Evolutionary conservation across 1,140 invertebrate species (phyloP), one percentile per base, ranked within the genome.

Genomic region (Watersipora subatra): DNA sequence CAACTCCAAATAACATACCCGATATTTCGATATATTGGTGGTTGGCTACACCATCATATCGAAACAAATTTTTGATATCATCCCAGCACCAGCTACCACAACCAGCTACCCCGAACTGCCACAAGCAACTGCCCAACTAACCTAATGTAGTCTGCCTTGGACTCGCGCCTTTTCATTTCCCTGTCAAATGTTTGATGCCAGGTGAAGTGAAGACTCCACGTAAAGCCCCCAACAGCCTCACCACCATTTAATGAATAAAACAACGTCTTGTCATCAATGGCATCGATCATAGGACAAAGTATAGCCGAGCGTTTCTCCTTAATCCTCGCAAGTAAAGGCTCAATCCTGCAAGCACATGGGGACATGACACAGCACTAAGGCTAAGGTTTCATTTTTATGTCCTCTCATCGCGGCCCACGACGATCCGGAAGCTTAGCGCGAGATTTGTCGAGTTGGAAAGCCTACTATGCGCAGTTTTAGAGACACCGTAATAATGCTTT

Each of bases 101-200:
- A n/a, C n/a, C n/a, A n/a, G n/a, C n/a, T n/a, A n/a, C n/a, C n/a
- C n/a, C n/a, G 2, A 28, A 29, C n/a, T n/a, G 29, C 28, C 22
- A 65, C 15, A 56, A 25, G 55, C 24, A 46, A 22, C 29, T 57
- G 63, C 56, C 59, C 71, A 75, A 72, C 72, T 68, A 61, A 75
- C 64, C 55, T 46, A 46, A 46, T 46, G n/a, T 46, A 46, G n/a
- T 46, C 34, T 12, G 34, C 72, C 65, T 71, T 73, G 64, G 72
- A 73, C 57, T 89, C 87, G 66, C 93, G 83, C 56, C 92, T 84
- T 29, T 89, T 85, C 87, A 93, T 89, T 82, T 95, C 92, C 71
- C 91, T 84, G 76, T 92, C 88, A 0, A 93, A 90, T 22, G 96
- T 92, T 69, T 91, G 84, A 78, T 94, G 92, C 92, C 92, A 84